A percentile compares a stretch with the other conserved stretches of the same genome.
Conservation (phyloP, 2,113 vertebrate species). For the Odontesthes bonariensis region DNA sequence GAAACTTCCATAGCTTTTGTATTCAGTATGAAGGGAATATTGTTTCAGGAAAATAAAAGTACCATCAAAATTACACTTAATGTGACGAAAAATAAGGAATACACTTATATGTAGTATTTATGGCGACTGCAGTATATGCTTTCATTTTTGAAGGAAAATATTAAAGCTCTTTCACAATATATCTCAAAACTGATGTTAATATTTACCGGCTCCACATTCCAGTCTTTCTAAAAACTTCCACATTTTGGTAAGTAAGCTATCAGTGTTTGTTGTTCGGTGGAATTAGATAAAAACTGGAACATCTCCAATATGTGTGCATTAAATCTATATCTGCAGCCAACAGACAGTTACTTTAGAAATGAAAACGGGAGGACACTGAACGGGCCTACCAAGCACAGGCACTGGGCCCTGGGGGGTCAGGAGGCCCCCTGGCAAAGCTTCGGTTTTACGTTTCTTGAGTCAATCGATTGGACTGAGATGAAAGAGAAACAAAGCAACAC, state of each 20-base stretch:
- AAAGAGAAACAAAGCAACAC: background rate
- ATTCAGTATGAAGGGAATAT: too few species aligned
- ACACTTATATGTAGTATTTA: too few species aligned
- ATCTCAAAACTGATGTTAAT: background rate
- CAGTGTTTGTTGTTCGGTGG: background rate
- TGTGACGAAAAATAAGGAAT: too few species aligned
- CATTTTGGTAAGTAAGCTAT: background rate
- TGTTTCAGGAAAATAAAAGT: too few species aligned
- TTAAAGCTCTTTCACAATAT: too few species aligned
- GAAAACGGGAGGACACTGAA: background rate
- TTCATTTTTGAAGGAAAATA: too few species aligned
- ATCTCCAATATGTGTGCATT: background rate
- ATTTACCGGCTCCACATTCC: background rate
- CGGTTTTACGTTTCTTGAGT: background rate
- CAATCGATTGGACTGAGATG: background rate
- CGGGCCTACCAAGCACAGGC: background rate
- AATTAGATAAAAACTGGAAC: background rate
- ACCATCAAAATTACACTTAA: too few species aligned
- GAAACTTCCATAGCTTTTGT: too few species aligned
- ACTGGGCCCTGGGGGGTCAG: background rate
- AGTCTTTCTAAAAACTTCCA: background rate
- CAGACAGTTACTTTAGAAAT: too few species aligned
- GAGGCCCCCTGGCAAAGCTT: background rate
- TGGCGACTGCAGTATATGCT: too few species aligned
- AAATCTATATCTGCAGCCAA: too few species aligned